phyloP scores from a whole-genome alignment of 53 echinoderm and acorn worm species.

The Temnopleurus reevesii region DNA sequence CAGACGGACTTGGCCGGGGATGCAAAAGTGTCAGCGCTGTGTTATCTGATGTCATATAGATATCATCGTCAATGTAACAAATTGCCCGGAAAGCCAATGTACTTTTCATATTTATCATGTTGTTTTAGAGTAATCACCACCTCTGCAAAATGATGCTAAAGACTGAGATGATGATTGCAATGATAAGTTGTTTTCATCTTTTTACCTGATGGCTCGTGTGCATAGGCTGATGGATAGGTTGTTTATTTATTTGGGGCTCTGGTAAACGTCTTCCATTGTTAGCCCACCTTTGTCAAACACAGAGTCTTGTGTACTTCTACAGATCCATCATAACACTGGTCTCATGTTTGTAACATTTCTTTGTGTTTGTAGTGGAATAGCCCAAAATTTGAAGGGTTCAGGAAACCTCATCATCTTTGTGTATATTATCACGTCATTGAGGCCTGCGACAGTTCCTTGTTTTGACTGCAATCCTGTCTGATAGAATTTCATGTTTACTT shows the following conservation, averaged over 20 bases:
- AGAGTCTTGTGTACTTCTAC: neutral
- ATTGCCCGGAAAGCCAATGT: slow-evolving; percentile 23
- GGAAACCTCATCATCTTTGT: neutral
- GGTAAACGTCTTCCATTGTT: slow-evolving; percentile 17
- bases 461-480: neutral
- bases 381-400: neutral
- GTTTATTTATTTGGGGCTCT: slow-evolving; percentile 35
- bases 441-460: neutral
- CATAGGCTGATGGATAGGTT: neutral
- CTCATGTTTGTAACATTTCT: slow-evolving; percentile 1
- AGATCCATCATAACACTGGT: neutral
- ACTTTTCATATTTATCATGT: neutral
- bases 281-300: slow-evolving; percentile 19
- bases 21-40: neutral
- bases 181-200: slow-evolving; percentile 30
- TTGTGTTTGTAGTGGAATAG: neutral
- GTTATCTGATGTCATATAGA: neutral
- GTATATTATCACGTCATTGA: neutral
- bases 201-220: neutral
- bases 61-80: slow-evolving; percentile 10
- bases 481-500: neutral
- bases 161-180: neutral
- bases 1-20: neutral
- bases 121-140: neutral
- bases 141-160: neutral